A percentile compares a stretch with the other conserved stretches of the same genome.
phyloP scores from a whole-genome alignment of 2,888 invertebrate genomes.

The Frankliniella intonsa region DNA sequence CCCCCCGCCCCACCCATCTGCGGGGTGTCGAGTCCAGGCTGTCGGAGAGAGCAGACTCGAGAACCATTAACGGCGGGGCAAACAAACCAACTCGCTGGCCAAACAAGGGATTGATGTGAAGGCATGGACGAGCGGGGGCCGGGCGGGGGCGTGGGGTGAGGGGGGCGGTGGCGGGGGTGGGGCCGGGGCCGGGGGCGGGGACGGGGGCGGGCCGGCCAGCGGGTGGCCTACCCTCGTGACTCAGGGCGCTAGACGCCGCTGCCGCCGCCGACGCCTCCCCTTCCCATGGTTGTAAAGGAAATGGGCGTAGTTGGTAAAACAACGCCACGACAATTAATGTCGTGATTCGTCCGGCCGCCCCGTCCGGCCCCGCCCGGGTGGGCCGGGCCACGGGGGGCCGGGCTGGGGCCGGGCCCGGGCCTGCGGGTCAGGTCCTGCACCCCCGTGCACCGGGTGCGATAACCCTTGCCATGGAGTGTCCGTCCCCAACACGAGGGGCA shows the following conservation, averaged over 20 bases:
- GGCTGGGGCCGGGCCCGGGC: background rate
- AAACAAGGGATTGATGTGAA: too few species aligned
- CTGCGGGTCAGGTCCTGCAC: too few species aligned
- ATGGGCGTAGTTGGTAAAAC: constrained; percentile 19
- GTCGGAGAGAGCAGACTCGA: too few species aligned
- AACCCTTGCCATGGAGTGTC: too few species aligned
- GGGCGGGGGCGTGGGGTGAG: too few species aligned
- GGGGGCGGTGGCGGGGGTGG: background rate
- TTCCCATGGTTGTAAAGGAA: background rate
- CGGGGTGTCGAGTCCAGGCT: too few species aligned
- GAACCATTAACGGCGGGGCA: too few species aligned
- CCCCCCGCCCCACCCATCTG: too few species aligned
- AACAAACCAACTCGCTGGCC: too few species aligned
- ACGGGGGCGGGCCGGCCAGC: background rate
- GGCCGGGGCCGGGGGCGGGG: background rate
- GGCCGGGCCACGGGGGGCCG: background rate
- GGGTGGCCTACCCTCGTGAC: background rate
- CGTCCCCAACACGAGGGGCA: too few species aligned
- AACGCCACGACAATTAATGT: background rate
- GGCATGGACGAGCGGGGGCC: too few species aligned
- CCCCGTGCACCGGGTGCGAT: too few species aligned
- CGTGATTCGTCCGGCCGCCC: background rate
- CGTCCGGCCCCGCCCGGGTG: background rate
- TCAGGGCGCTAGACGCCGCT: background rate
- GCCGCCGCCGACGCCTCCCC: background rate